phyloP scores from a whole-genome alignment of 2,797 vertebrate genomes.

The Pantherophis vulpinus region DNA sequence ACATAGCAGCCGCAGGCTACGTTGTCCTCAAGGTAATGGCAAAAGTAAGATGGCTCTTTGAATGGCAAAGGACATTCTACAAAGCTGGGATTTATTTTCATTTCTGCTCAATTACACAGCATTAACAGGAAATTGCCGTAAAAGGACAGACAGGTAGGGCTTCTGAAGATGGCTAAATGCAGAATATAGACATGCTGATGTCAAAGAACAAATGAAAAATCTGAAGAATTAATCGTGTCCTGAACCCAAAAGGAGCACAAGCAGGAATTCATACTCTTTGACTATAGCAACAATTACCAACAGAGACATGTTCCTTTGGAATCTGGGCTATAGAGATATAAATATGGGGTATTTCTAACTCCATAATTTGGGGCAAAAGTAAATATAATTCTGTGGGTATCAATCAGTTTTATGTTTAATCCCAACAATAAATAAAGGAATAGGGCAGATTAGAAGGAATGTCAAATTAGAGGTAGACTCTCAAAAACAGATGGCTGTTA shows the following conservation, averaged over 20 bases:
- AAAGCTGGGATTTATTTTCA: conserved; percentile 27
- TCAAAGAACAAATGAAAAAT: conserved; percentile 16
- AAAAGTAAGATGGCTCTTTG: conserved; percentile 19
- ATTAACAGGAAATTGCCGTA: conserved; percentile 28
- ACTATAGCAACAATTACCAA: neutral
- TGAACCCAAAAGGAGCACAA: neutral
- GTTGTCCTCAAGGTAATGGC: neutral
- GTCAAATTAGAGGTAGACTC: neutral
- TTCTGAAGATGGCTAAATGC: neutral
- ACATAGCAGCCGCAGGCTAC: conserved; percentile 1
- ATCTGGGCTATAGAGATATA: neutral
- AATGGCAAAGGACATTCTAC: conserved; percentile 21
- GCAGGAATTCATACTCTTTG: neutral
- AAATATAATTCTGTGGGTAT: neutral
- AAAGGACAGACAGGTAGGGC: conserved; percentile 4
- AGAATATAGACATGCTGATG: conserved; percentile 11
- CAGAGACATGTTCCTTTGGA: neutral
- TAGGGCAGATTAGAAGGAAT: neutral
- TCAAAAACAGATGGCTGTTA: neutral
- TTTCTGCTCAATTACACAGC: conserved; percentile 5
- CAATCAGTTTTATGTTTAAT: neutral
- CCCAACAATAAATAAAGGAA: neutral
- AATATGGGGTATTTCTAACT: neutral
- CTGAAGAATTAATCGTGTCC: neutral
- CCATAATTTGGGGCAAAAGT: neutral